Conservation (phyloP, 2,888 invertebrate species). For the Hypena proboscidalis region DNA sequence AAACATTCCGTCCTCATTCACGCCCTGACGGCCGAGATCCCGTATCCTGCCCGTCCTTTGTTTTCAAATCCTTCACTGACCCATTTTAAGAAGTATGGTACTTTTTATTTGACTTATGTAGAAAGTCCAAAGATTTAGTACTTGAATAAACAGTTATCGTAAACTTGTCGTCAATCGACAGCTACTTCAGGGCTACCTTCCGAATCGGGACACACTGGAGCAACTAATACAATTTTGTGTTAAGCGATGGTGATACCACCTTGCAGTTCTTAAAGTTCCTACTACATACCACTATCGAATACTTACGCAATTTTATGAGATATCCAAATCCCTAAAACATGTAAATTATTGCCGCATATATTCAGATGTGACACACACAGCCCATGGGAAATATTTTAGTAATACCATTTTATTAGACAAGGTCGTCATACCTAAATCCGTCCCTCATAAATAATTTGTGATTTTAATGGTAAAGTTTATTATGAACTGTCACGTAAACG, state of each 20-base stretch:
- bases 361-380: slow-evolving; percentile 13
- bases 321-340: slow-evolving; percentile 6
- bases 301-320: slow-evolving; percentile 1
- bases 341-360: slow-evolving; percentile 5
- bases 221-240: too few relatives aligned
- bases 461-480: slow-evolving; percentile 16
- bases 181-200: too few relatives aligned
- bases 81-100: slow-evolving; percentile 4
- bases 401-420: slow-evolving; percentile 37
- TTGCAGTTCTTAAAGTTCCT: too few relatives aligned
- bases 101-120: too few relatives aligned
- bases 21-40: too few relatives aligned
- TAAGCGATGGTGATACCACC: too few relatives aligned
- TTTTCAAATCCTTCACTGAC: slow-evolving; percentile 1
- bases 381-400: slow-evolving; percentile 28
- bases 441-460: slow-evolving; percentile 28
- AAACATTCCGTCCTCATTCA: too few relatives aligned
- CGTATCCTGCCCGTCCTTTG: neutral
- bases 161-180: too few relatives aligned
- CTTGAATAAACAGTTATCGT: too few relatives aligned
- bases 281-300: neutral
- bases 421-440: slow-evolving; percentile 20
- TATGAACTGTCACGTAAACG: slow-evolving; percentile 18
- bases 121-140: too few relatives aligned
- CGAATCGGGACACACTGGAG: too few relatives aligned